These are phyloP conservation scores for Julus scandinavius DNA, from an alignment of 2,888 invertebrate genomes.

Conservation along the genomic window DNA sequence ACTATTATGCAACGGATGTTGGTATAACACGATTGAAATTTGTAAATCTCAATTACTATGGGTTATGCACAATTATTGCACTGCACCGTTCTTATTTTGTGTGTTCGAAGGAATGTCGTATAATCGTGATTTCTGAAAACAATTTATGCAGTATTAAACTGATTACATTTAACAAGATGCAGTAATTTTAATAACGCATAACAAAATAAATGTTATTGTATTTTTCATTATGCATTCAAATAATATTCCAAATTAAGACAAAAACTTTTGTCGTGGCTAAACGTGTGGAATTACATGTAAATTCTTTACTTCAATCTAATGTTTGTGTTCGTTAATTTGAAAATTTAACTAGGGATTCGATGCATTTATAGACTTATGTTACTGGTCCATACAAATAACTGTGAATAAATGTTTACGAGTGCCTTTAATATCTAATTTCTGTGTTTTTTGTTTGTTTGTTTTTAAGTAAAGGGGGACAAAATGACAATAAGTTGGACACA, in stretches of 20 bases:
- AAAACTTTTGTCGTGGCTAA: neutral
- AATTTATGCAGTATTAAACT: constrained; percentile 25
- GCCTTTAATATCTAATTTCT: neutral
- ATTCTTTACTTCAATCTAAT: neutral
- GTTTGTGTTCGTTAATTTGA: constrained; percentile 21
- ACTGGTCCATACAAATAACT: constrained; percentile 3
- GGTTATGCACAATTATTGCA: constrained; percentile 29
- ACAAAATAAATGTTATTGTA: neutral
- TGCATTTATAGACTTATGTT: constrained; percentile 23
- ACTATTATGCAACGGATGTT: neutral
- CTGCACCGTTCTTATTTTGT: neutral
- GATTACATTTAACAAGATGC: neutral
- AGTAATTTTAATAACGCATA: neutral
- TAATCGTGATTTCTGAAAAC: neutral
- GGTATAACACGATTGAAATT: neutral
- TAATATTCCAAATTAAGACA: neutral
- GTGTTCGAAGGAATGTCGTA: neutral
- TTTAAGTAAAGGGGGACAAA: no score
- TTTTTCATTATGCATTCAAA: neutral
- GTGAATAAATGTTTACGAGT: constrained; percentile 37
- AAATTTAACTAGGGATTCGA: neutral
- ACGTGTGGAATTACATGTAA: neutral
- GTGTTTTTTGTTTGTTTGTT: neutral
- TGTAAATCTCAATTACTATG: neutral
- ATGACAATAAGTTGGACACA: no score